Evolutionary conservation across 2,888 invertebrate genomes (phyloP).

Genomic region (Sphaerophoria taeniata): DNA sequence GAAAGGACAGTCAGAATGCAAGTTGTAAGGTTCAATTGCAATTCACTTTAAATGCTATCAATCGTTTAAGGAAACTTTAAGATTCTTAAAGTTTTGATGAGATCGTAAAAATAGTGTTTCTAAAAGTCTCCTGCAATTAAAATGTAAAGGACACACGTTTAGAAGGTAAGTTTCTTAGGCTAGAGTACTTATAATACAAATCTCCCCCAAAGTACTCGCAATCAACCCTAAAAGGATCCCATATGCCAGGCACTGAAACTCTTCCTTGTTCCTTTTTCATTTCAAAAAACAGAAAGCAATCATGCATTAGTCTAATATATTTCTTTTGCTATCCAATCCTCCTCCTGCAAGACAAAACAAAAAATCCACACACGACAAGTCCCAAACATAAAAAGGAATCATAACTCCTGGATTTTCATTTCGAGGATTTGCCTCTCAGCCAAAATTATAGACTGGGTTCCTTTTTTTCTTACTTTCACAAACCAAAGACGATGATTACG

Average conservation of each 20-base stretch:
- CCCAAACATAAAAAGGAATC: conserved; percentile 66
- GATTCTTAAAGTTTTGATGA: no score
- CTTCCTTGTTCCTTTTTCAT: neutral
- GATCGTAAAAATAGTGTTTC: no score
- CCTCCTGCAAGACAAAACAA: conserved; percentile 34
- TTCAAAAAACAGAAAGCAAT: conserved; percentile 51
- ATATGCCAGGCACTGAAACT: conserved; percentile 43
- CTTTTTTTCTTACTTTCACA: conserved; percentile 24
- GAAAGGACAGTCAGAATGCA: no score
- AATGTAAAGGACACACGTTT: no score
- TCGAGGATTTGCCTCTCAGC: conserved; percentile 30
- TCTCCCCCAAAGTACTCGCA: conserved; percentile 29
- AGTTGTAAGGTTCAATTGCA: no score
- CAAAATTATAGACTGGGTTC: conserved; percentile 52
- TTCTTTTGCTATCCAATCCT: conserved; percentile 36
- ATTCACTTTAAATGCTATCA: no score
- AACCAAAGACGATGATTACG: conserved; percentile 29
- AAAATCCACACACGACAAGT: conserved; percentile 37
- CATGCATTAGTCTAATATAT: conserved; percentile 69
- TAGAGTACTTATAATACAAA: conserved; percentile 5
- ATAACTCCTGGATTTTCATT: conserved; percentile 41
- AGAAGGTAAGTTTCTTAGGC: neutral
- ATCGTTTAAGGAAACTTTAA: no score
- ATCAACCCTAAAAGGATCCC: conserved; percentile 67
- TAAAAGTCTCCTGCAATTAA: no score